Evolutionary conservation across 2,113 vertebrate genomes (phyloP), one percentile per base, ranked within the genome.

Genomic region (Harpagus bidentatus): DNA sequence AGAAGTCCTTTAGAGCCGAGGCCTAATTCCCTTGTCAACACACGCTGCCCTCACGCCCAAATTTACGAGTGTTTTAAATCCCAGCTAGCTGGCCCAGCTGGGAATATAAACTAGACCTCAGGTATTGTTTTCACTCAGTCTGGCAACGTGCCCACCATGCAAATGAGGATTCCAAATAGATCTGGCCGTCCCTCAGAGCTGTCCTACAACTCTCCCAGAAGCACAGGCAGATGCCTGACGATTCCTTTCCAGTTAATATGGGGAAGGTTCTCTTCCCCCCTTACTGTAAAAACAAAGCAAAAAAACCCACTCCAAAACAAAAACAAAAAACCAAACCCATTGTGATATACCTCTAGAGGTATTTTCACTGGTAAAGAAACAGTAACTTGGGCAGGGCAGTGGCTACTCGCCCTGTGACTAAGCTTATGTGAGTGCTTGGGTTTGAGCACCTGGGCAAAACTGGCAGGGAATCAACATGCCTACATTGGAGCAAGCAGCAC

Each of bases 161-260:
- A 95, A 88, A 82, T 55, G 55, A 93, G 79, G 59, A 90, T 93
- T n/a, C 74, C 5, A 9, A 92, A 59, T 53, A 81, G 86, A 63
- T 92, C 79, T 96, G 85, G 79, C 93, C 90, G 45, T 79, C 52
- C 81, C 94, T 87, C 82, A 90, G 82, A 92, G 83, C 77, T 96
- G 88, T 93, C 83, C 58, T 36, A 65, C 47, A 82, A 56, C 53
- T 86, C 55, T 90, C 52, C n/a, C 65, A 95, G 91, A 65, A 87
- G 61, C 32, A 26, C 34, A 80, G 66, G 32, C 73, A 86, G 56
- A 86, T 94, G 81, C 81, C 82, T 84, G 73, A 82, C 6, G 8
- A 65, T 84, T 94, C 31, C 56, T 71, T 90, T 78, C 34, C 52
- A 73, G 56, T 78, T 84, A 84, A 47, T 53, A 28, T 38, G 29